Evolutionary conservation across 2,797 vertebrate species (phyloP).

Genomic region (Takifugu rubripes): DNA sequence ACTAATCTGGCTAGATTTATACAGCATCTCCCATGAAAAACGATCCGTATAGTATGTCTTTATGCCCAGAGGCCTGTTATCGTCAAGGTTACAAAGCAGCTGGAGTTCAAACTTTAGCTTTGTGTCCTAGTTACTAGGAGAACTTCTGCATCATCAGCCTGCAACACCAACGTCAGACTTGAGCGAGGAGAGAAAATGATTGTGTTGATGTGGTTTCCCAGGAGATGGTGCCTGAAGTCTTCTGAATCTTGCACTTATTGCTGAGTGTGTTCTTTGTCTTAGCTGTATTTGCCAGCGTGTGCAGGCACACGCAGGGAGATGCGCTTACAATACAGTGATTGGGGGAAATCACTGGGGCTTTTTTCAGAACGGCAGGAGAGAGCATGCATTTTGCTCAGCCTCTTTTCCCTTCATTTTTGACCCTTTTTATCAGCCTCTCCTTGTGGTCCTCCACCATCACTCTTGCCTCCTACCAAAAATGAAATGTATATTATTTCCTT

Average conservation of each 20-base stretch:
- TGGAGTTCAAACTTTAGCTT: conserved; percentile 33
- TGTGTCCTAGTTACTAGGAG: conserved; percentile 48
- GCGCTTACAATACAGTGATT: conserved; percentile 69
- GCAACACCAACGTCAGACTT: conserved; percentile 31
- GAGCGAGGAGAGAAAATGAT: conserved; percentile 44
- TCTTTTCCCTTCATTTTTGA: conserved; percentile 30
- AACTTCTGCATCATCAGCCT: conserved; percentile 56
- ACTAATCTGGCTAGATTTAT: conserved; percentile 49
- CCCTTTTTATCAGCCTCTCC: conserved; percentile 48
- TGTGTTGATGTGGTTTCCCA: conserved; percentile 43
- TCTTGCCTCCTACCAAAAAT: conserved; percentile 40
- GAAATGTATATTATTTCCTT: conserved; percentile 57
- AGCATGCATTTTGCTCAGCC: conserved; percentile 38
- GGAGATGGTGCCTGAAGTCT: conserved; percentile 46
- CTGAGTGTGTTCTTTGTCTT: conserved; percentile 22
- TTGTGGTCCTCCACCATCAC: conserved; percentile 31
- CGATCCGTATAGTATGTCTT: conserved; percentile 18
- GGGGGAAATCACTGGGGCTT: conserved; percentile 70
- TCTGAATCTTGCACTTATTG: conserved; percentile 29
- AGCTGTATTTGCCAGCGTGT: conserved; percentile 15
- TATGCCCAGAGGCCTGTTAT: conserved; percentile 24
- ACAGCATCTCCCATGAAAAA: conserved; percentile 37
- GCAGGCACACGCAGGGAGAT: conserved; percentile 32
- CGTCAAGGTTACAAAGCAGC: conserved; percentile 30
- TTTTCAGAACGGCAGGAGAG: conserved; percentile 60